Evolutionary conservation across 2,888 invertebrate genomes (phyloP).

Genomic region (Timema podura): DNA sequence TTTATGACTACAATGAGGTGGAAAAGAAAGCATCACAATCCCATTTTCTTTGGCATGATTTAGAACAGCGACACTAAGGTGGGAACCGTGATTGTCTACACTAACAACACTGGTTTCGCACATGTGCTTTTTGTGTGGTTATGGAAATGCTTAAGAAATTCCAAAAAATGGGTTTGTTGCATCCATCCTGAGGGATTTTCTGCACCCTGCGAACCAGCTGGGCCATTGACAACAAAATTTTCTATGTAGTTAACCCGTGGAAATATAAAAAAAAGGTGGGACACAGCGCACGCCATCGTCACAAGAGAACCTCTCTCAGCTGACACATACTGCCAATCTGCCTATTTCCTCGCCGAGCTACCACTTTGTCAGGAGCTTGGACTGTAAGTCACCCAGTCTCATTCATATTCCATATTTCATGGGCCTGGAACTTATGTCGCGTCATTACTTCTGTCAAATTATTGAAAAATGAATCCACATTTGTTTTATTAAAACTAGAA

Average conservation of each 20-base stretch:
- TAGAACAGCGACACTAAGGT: constrained; percentile 32
- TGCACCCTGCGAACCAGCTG: constrained; percentile 39
- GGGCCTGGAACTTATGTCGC: too few species aligned
- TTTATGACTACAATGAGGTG: constrained; percentile 38
- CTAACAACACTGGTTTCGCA: constrained; percentile 33
- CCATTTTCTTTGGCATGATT: constrained; percentile 39
- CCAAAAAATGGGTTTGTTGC: constrained; percentile 33
- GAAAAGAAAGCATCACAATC: constrained; percentile 39
- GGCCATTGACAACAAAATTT: constrained; percentile 40
- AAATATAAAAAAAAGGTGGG: background rate
- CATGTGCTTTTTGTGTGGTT: constrained; percentile 29
- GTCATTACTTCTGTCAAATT: too few species aligned
- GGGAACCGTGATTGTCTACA: constrained; percentile 38
- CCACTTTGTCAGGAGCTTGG: constrained; percentile 40
- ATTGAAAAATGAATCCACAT: too few species aligned
- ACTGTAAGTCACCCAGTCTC: constrained; percentile 45
- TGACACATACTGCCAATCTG: constrained; percentile 43
- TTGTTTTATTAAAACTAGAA: too few species aligned
- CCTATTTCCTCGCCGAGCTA: constrained; percentile 41
- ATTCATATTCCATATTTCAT: too few species aligned
- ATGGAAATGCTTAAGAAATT: constrained; percentile 36
- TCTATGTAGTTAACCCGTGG: constrained; percentile 30
- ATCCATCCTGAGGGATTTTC: constrained; percentile 37
- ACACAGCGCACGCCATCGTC: background rate
- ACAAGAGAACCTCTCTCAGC: constrained; percentile 38